Percentiles rank a stretch among this genome's conserved stretches.
phyloP scores from a whole-genome alignment of 2,113 vertebrate species.

The Myiozetetes cayanensis region DNA sequence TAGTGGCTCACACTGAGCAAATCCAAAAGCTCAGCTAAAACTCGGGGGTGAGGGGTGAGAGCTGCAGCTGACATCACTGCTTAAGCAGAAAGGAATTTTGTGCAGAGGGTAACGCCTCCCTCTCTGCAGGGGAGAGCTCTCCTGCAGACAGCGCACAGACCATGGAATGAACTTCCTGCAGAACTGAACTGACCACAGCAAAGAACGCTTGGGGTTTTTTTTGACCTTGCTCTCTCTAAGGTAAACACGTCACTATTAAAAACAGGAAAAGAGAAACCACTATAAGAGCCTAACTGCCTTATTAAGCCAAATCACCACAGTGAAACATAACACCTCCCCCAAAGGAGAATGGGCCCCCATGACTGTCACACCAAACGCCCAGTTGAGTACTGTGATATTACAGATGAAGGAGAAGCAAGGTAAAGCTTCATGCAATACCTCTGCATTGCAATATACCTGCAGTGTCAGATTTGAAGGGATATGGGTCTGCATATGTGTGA shows the following conservation, averaged over 20 bases:
- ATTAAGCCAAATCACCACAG: background rate
- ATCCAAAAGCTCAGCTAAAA: background rate
- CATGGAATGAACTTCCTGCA: background rate
- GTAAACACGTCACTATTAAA: background rate
- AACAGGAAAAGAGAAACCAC: background rate
- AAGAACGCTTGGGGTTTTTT: background rate
- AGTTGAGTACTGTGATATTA: background rate
- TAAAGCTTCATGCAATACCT: background rate
- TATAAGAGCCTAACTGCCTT: background rate
- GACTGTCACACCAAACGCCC: background rate
- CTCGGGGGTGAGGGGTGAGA: background rate
- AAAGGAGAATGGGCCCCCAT: background rate
- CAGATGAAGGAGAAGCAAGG: background rate
- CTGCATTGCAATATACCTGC: background rate
- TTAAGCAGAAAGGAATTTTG: slow-evolving; percentile 26
- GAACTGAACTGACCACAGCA: background rate
- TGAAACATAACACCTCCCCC: background rate
- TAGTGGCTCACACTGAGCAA: background rate
- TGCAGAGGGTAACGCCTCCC: background rate
- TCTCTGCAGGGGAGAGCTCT: background rate
- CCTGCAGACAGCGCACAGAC: fast-evolving
- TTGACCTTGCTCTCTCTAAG: background rate
- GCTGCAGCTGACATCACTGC: background rate
- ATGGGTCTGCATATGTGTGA: background rate
- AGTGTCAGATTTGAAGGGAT: background rate